phyloP scores from a whole-genome alignment of 2,113 vertebrate species.

The Sylvia atricapilla region DNA sequence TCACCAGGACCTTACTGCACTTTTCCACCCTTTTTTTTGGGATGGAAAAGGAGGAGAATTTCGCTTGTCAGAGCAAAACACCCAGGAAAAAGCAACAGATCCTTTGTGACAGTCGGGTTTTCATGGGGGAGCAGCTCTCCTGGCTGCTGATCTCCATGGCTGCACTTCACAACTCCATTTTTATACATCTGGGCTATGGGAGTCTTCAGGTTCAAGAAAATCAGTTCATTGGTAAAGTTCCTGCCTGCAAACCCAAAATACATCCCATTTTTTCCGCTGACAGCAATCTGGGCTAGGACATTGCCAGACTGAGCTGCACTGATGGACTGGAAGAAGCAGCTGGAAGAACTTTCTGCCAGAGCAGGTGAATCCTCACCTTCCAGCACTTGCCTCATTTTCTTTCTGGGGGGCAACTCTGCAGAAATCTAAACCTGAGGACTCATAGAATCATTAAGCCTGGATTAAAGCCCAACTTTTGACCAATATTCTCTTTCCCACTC shows the following conservation, averaged over 20 bases:
- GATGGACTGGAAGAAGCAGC: not conserved
- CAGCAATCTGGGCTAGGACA: not conserved
- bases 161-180: fast-evolving
- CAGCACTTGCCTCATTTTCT: not conserved
- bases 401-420: not conserved
- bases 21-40: not conserved
- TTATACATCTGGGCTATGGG: fast-evolving
- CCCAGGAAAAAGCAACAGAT: not conserved
- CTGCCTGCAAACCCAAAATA: not conserved
- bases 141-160: not conserved
- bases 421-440: not conserved
- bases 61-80: not conserved
- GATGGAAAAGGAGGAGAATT: not conserved
- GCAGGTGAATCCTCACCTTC: not conserved
- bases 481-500: not conserved
- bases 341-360: not conserved
- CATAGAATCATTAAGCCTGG: not conserved
- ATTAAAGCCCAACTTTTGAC: not conserved
- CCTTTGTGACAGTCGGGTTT: not conserved
- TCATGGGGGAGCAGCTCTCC: not conserved
- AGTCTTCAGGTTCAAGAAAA: not conserved
- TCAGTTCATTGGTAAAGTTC: not conserved
- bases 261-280: not conserved
- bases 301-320: not conserved
- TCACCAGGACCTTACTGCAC: not conserved